Conservation (phyloP, 1,140 invertebrate species). For the Musca vetustissima region DNA sequence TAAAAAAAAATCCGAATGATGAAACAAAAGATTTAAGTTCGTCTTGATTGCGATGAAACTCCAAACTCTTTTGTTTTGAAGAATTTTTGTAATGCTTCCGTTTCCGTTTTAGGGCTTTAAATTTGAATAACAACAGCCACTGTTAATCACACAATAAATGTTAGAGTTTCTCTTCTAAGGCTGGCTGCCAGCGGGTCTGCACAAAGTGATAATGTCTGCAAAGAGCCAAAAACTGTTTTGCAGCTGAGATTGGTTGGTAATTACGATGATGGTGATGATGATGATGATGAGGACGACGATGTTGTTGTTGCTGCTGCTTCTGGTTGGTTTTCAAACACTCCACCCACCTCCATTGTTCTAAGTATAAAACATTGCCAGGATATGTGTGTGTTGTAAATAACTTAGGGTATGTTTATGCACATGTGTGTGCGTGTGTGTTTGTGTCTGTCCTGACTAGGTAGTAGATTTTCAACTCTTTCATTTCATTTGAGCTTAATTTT, state of each 20-base stretch:
- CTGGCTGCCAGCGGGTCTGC: neutral
- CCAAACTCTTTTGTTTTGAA: too few species aligned
- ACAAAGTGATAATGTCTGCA: constrained; percentile 16
- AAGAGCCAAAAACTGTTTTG: neutral
- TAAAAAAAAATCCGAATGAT: too few species aligned
- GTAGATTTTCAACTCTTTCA: constrained; percentile 18
- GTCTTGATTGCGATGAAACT: too few species aligned
- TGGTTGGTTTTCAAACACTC: constrained; percentile 13
- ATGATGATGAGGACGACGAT: neutral
- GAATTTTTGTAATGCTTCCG: neutral
- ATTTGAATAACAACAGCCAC: too few species aligned
- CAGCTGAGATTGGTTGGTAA: neutral
- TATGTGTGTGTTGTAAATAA: constrained; percentile 11
- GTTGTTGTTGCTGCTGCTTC: neutral
- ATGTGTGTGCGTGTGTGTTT: neutral
- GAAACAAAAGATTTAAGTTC: too few species aligned
- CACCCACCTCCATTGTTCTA: constrained; percentile 15
- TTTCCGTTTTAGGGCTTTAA: neutral
- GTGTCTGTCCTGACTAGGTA: neutral
- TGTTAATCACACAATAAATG: too few species aligned
- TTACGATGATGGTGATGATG: too few species aligned
- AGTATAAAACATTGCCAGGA: neutral
- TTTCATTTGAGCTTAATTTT: constrained; percentile 20
- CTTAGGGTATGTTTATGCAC: neutral
- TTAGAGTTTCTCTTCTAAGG: too few species aligned